Percentiles rank a stretch among this genome's conserved stretches.
phyloP scores from a whole-genome alignment of 2,113 vertebrate species.

The Sialia sialis region DNA sequence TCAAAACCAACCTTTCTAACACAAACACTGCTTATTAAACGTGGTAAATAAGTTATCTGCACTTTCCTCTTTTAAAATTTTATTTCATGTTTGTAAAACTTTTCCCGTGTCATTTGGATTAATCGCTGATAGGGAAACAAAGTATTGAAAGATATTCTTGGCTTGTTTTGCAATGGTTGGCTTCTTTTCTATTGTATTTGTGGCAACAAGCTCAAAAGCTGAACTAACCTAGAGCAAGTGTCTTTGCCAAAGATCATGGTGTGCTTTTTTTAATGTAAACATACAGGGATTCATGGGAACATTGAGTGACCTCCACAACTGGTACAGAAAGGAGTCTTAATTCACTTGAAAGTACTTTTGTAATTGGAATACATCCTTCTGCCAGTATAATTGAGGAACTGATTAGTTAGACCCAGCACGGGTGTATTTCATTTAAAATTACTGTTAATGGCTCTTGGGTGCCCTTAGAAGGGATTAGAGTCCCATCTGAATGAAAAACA shows the following conservation, averaged over 20 bases:
- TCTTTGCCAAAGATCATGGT: conserved; percentile 76
- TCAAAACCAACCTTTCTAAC: neutral
- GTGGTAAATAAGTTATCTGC: neutral
- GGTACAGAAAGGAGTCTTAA: conserved; percentile 68
- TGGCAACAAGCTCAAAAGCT: conserved; percentile 37
- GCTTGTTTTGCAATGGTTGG: conserved; percentile 16
- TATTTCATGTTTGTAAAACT: neutral
- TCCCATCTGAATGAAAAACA: neutral
- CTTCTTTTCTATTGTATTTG: conserved; percentile 60
- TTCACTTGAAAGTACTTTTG: conserved; percentile 51
- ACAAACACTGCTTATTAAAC: neutral
- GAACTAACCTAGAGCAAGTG: conserved; percentile 16
- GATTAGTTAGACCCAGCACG: conserved; percentile 32
- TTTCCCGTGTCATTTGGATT: neutral
- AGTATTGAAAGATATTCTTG: conserved; percentile 23
- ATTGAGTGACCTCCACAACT: conserved; percentile 72
- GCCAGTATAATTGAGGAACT: conserved; percentile 52
- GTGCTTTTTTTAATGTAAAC: conserved; percentile 82
- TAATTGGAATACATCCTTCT: conserved; percentile 65
- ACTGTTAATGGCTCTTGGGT: conserved; percentile 33
- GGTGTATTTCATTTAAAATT: conserved; percentile 52
- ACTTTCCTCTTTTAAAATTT: neutral
- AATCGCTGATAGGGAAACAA: neutral
- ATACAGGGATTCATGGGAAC: conserved; percentile 69
- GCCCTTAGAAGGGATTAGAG: conserved; percentile 31